These are phyloP conservation scores for Cyclopterus lumpus DNA, from an alignment of 2,797 vertebrate genomes.

Conservation along the genomic window DNA sequence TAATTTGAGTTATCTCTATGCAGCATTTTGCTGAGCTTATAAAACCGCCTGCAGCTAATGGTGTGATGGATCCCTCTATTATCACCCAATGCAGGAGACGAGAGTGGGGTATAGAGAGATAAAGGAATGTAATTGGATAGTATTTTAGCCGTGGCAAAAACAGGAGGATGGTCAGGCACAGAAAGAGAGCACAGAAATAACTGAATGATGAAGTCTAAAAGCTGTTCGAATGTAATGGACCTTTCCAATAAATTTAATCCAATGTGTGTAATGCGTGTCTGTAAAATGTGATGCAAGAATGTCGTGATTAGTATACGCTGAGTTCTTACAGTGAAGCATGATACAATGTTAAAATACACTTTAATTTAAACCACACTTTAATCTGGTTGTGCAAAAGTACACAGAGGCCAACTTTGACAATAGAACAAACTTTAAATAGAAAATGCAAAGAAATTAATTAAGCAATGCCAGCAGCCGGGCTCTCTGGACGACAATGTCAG, in stretches of 20 bases:
- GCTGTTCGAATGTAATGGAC: slow-evolving; percentile 30
- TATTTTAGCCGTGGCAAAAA: slow-evolving; percentile 75
- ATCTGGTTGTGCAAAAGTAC: neutral
- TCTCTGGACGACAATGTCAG: neutral
- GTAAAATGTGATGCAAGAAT: slow-evolving; percentile 18
- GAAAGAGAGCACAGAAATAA: slow-evolving; percentile 42
- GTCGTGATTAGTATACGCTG: neutral
- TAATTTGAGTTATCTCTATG: slow-evolving; percentile 77
- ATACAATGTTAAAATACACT: neutral
- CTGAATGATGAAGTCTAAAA: slow-evolving; percentile 47
- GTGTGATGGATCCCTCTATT: slow-evolving; percentile 83
- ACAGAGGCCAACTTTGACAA: neutral
- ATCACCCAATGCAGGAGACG: slow-evolving; percentile 69
- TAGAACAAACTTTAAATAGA: neutral
- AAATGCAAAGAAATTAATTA: neutral
- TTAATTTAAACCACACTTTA: neutral
- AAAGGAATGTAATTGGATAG: slow-evolving; percentile 80
- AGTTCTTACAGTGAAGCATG: neutral
- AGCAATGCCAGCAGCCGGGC: rapidly evolving
- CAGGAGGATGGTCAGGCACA: slow-evolving; percentile 55
- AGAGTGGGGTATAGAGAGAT: slow-evolving; percentile 70
- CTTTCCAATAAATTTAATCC: slow-evolving; percentile 35
- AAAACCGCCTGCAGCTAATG: slow-evolving; percentile 81
- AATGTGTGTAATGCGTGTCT: neutral
- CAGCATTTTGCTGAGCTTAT: slow-evolving; percentile 79